phyloP scores from a whole-genome alignment of 2,113 vertebrate genomes.

The Ammodytes marinus region DNA sequence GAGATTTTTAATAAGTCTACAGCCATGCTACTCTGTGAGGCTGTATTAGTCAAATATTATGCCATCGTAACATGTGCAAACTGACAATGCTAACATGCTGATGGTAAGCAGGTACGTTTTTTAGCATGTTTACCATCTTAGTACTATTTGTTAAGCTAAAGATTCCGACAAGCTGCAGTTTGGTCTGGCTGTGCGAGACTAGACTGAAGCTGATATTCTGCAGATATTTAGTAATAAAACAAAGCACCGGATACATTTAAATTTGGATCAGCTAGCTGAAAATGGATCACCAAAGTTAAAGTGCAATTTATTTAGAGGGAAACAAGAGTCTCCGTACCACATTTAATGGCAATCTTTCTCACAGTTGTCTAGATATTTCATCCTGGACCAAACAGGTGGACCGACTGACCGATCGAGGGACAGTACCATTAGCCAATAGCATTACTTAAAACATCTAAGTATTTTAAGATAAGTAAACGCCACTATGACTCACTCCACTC shows the following conservation, averaged over 20 bases:
- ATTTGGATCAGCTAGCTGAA: background rate
- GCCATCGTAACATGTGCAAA: background rate
- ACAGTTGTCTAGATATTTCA: background rate
- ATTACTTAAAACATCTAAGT: background rate
- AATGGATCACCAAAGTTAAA: background rate
- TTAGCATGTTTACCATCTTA: too few species aligned
- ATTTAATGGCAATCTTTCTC: background rate
- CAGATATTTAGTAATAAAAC: background rate
- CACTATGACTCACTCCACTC: background rate
- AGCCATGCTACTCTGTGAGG: background rate
- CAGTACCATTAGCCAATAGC: background rate
- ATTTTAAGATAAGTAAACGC: background rate
- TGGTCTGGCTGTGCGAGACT: background rate
- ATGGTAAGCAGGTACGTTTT: background rate
- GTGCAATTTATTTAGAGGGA: background rate
- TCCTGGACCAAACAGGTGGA: background rate
- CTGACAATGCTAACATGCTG: background rate
- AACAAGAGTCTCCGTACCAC: background rate
- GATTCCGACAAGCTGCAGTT: background rate
- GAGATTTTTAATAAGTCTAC: background rate
- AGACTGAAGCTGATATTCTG: background rate
- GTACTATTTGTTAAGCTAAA: too few species aligned
- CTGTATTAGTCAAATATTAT: background rate
- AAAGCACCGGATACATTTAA: too few species aligned
- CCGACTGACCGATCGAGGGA: background rate